A percentile compares a stretch with the other conserved stretches of the same genome.
Evolutionary conservation across 2,113 vertebrate species (phyloP).

Genomic region (Cephalopterus ornatus): DNA sequence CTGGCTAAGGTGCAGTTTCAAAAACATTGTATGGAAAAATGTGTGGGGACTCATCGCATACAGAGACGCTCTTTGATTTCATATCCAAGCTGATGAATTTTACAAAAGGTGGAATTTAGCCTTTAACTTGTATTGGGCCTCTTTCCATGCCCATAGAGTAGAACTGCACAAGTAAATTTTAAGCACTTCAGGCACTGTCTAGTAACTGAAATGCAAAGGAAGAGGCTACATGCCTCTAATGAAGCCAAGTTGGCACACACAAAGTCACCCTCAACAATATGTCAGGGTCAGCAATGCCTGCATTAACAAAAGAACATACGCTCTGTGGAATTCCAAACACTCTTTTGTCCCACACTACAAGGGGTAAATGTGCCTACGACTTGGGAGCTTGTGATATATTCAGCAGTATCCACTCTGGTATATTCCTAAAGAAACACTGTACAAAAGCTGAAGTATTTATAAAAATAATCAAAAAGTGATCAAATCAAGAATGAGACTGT

Average conservation of each 20-base stretch:
- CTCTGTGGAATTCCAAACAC: not conserved
- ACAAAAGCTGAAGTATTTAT: not conserved
- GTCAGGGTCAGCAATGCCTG: not conserved
- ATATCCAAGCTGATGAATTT: not conserved
- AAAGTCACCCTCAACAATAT: not conserved
- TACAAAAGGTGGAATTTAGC: constrained; percentile 8
- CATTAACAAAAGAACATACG: not conserved
- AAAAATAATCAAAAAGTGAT: not conserved
- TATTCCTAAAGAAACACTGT: not conserved
- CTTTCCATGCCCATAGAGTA: not conserved
- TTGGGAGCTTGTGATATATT: not conserved
- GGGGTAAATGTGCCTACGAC: not conserved
- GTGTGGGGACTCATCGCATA: not conserved
- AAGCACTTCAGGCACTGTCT: not conserved
- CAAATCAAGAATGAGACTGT: not conserved
- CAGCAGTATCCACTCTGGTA: not conserved
- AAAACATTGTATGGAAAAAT: not conserved
- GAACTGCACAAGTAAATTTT: not conserved
- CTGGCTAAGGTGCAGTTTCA: not conserved
- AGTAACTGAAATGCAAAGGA: not conserved
- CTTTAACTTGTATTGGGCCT: not conserved
- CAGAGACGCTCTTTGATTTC: not conserved
- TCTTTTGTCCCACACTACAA: not conserved
- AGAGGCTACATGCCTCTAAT: not conserved
- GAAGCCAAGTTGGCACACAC: not conserved